Conservation (phyloP, 2,113 vertebrate species). For the Callithrix jacchus region DNA sequence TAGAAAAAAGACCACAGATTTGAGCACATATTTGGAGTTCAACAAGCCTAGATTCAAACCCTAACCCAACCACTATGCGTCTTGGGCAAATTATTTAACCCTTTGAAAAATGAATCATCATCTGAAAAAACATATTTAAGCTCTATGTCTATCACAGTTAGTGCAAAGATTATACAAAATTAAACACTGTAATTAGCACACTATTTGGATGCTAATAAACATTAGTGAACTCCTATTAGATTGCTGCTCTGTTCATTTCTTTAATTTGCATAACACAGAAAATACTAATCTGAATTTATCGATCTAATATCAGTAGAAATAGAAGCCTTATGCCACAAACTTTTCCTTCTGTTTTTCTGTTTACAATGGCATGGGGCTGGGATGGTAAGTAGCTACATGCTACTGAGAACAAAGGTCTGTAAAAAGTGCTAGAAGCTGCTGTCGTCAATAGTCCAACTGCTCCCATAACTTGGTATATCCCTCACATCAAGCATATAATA, state of each 20-base stretch:
- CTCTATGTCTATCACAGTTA: not conserved
- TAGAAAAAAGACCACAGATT: not conserved
- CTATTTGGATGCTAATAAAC: not conserved
- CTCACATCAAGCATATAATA: not conserved
- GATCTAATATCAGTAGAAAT: not conserved
- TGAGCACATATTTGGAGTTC: not conserved
- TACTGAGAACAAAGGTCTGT: not conserved
- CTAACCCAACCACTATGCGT: not conserved
- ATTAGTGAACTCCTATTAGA: not conserved
- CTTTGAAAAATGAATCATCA: not conserved
- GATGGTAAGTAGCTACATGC: not conserved
- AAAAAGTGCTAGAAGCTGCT: not conserved
- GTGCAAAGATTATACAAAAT: not conserved
- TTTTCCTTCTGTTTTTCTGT: slow-evolving; percentile 9
- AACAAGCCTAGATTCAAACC: not conserved
- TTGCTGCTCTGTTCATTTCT: not conserved
- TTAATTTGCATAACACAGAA: not conserved
- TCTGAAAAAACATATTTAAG: slow-evolving; percentile 1
- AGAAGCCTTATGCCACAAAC: not conserved
- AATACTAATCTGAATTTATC: not conserved
- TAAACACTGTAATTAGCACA: not conserved
- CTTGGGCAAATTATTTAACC: slow-evolving; percentile 4
- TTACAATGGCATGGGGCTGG: not conserved
- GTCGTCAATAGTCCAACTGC: not conserved
- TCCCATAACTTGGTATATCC: not conserved